Conservation (phyloP, 2,888 invertebrate species). For the Drosophila phalerata region DNA sequence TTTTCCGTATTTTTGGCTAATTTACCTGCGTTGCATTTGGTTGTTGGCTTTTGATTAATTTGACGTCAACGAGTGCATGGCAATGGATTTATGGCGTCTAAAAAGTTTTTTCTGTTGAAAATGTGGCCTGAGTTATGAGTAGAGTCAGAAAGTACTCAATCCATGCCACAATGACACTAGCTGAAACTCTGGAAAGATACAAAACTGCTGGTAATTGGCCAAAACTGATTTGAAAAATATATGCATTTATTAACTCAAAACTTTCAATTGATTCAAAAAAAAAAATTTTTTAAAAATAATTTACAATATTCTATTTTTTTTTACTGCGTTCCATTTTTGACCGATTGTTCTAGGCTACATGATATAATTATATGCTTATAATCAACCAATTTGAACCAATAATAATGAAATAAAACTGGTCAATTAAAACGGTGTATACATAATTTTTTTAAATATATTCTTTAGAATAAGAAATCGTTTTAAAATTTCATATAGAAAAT, state of each 20-base stretch:
- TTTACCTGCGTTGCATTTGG: slow-evolving; percentile 73
- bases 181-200: slow-evolving; percentile 5
- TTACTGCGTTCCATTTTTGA: too few relatives aligned
- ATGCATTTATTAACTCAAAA: too few relatives aligned
- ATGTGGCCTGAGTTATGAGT: slow-evolving; percentile 62
- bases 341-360: too few relatives aligned
- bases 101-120: slow-evolving; percentile 34
- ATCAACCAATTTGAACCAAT: too few relatives aligned
- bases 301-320: too few relatives aligned
- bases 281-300: not conserved
- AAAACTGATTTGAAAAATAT: not conserved
- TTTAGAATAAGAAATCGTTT: too few relatives aligned
- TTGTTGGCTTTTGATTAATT: slow-evolving; percentile 69
- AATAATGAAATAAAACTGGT: too few relatives aligned
- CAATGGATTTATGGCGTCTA: slow-evolving; percentile 70
- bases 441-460: too few relatives aligned
- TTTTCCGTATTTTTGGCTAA: slow-evolving; percentile 52
- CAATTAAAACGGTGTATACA: too few relatives aligned
- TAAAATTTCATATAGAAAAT: too few relatives aligned
- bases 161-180: slow-evolving; percentile 38
- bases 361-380: too few relatives aligned
- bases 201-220: not conserved
- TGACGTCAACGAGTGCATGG: slow-evolving; percentile 78
- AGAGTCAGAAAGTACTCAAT: not conserved
- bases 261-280: not conserved